Base-by-base conservation (phyloP, 2,888 invertebrate genomes). In the Poecilobothrus nobilitatus region DNA sequence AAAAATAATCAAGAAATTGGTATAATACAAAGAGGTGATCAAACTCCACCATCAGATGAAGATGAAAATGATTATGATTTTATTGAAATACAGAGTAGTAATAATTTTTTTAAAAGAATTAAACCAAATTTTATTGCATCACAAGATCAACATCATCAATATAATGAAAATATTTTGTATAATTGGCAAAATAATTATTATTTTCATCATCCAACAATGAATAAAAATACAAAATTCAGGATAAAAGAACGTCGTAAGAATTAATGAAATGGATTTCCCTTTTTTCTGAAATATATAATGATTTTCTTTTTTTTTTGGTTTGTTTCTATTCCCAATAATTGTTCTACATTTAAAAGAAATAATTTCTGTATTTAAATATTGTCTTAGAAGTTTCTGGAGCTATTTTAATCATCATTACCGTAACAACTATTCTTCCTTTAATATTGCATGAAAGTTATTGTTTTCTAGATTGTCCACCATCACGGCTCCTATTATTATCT, bases 31-130 rank as follows among this genome's bases (percentile, higher is more conserved):
- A 8, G 63, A 27, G 63, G 63, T 27, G 63, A 63, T 63, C 63
- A 63, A 63, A 63, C 27, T 18, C 63, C 63, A 27, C 27, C 63
- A 18, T 22, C 63, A 15, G 63, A 63, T 27, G 22, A 63, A 27
- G 63, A 63, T 63, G 63, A 27, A 15, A 7, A 63, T 63, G 22
- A 63, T 63, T 27, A 27, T 63, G 63, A 63, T 27, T 63, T 63
- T 15, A 18, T 27, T 18, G 27, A 63, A 63, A 6, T 27, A 8
- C 63, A 63, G 27, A 63, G 27, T 33, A 21, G 63, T 63, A 63
- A 27, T 18, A 63, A 27, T 15, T 7, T 27, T 27, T 63, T 27
- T 18, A 27, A 27, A 63, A 22, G 12, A 15, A 63, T 27, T 27
- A 63, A 63, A 63, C 27, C 27, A 63, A 15, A 7, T 27, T 27